Evolutionary conservation across 2,113 vertebrate species (phyloP).

Genomic region (Neopipo cinnamomea): DNA sequence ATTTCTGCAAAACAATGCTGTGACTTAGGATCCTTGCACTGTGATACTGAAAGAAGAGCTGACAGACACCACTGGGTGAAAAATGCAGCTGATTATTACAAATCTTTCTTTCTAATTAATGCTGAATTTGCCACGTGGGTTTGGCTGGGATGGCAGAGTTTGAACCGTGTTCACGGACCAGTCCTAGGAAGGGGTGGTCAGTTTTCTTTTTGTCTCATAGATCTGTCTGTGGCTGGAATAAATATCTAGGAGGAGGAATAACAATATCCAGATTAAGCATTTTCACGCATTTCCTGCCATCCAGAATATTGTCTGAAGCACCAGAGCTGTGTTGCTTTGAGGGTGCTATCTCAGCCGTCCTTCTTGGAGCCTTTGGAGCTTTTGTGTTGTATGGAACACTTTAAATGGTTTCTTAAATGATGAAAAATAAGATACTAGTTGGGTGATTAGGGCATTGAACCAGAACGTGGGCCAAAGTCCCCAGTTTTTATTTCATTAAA

Average conservation of each 20-base stretch:
- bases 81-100: background rate
- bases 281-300: background rate
- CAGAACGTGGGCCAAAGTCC: background rate
- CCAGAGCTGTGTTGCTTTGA: background rate
- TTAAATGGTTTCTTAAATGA: background rate
- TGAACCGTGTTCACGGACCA: background rate
- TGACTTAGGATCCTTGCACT: background rate
- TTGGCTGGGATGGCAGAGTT: background rate
- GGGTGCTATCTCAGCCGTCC: background rate
- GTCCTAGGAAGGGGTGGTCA: background rate
- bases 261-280: background rate
- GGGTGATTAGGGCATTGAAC: background rate
- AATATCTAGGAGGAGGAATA: background rate
- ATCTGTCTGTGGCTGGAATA: background rate
- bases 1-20: background rate
- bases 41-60: background rate
- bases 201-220: background rate
- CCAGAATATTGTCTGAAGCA: background rate
- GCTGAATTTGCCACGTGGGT: background rate
- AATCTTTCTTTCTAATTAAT: background rate
- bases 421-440: background rate
- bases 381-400: background rate
- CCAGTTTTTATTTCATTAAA: background rate
- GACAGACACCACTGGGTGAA: background rate
- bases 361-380: background rate